These are phyloP conservation scores for Drosophila falleni DNA, from an alignment of 2,888 invertebrate species.

Conservation along the genomic window DNA sequence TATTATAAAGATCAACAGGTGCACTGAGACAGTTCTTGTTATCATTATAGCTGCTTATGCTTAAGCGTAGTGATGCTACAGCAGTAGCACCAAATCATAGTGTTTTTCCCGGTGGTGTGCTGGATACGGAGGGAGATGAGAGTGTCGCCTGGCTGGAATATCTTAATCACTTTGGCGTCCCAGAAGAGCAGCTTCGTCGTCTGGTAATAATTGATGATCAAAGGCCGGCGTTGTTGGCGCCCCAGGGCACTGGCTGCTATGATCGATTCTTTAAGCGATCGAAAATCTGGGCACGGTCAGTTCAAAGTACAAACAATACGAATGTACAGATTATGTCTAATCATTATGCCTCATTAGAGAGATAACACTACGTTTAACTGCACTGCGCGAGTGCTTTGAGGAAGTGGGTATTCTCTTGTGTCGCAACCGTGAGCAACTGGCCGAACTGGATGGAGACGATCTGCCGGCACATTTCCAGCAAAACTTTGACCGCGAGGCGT, in stretches of 20 bases:
- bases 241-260: conserved; percentile 85
- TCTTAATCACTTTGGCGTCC: conserved; percentile 88
- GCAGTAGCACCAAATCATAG: conserved; percentile 91
- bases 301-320: conserved; percentile 27
- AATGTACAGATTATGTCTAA: conserved; percentile 34
- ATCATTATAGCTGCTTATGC: conserved; percentile 76
- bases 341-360: conserved; percentile 85
- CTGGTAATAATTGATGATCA: conserved; percentile 78
- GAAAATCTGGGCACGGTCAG: conserved; percentile 75
- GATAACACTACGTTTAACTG: conserved; percentile 92
- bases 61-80: conserved; percentile 89
- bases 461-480: conserved; percentile 8
- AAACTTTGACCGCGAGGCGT: conserved; percentile 86
- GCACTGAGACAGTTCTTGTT: not conserved
- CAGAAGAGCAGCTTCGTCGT: conserved; percentile 86
- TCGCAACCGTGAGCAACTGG: conserved; percentile 86
- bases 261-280: conserved; percentile 77
- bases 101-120: conserved; percentile 95
- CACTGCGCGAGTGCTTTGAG: conserved; percentile 96
- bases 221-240: conserved; percentile 86
- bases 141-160: conserved; percentile 90
- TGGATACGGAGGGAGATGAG: conserved; percentile 88
- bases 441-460: conserved; percentile 80
- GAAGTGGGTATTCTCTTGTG: conserved; percentile 93
- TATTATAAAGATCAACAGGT: conserved; percentile 3